Conservation (phyloP, 2,888 invertebrate species). For the Sinodicranocentrus sp. region DNA sequence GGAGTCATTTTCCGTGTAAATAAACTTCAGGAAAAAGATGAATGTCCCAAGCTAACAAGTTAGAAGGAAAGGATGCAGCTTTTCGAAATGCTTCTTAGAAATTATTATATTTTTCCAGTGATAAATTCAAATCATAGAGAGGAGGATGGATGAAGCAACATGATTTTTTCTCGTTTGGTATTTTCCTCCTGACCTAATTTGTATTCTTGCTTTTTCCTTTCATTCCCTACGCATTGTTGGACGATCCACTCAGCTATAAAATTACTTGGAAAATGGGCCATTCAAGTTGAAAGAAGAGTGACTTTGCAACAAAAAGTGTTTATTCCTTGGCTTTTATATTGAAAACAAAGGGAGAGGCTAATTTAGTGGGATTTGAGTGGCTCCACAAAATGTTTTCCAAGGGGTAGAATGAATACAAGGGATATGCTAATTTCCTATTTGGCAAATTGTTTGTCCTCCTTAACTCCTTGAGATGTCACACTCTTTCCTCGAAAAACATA, state of each 20-base stretch:
- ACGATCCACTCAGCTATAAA: too few relatives aligned
- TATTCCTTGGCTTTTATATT: too few relatives aligned
- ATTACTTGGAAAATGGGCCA: too few relatives aligned
- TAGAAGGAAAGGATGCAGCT: background rate
- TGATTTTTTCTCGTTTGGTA: too few relatives aligned
- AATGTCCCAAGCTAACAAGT: background rate
- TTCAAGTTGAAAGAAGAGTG: too few relatives aligned
- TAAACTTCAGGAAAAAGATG: too few relatives aligned
- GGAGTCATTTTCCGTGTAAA: too few relatives aligned
- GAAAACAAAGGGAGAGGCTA: constrained; percentile 4
- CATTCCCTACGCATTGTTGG: background rate
- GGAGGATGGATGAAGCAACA: too few relatives aligned
- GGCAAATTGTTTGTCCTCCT: background rate
- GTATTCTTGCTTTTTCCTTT: background rate
- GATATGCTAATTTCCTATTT: constrained; percentile 6
- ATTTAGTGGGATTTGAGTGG: constrained; percentile 1
- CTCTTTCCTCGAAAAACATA: too few relatives aligned
- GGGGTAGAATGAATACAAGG: background rate
- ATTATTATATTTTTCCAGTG: background rate
- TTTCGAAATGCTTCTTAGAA: too few relatives aligned
- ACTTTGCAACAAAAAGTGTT: too few relatives aligned
- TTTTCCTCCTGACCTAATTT: constrained; percentile 4
- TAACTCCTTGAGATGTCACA: too few relatives aligned
- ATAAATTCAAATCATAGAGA: background rate
- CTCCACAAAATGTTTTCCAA: constrained; percentile 2